Evolutionary conservation across 2,113 vertebrate species (phyloP).

Genomic region (Crotophaga sulcirostris): DNA sequence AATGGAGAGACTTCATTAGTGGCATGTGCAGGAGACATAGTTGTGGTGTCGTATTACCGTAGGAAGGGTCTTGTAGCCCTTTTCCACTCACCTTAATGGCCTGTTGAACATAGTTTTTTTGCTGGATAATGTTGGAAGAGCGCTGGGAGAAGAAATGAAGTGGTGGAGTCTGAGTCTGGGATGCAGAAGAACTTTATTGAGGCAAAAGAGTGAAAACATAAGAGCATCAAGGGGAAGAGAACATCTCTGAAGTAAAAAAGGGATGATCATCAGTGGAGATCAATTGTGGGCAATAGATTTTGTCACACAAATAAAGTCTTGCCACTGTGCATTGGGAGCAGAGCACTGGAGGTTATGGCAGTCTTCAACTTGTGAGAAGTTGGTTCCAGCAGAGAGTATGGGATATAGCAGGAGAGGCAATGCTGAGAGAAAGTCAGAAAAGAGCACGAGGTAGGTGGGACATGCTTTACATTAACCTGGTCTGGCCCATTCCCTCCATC

Average conservation of each 20-base stretch:
- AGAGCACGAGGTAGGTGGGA: background rate
- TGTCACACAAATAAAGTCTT: too few species aligned
- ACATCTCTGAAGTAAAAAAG: background rate
- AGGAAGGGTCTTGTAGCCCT: background rate
- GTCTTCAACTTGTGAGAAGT: too few species aligned
- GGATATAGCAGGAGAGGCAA: background rate
- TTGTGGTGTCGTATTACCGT: too few species aligned
- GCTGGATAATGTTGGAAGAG: background rate
- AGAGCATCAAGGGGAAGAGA: too few species aligned
- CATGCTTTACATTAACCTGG: too few species aligned
- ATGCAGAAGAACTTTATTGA: background rate
- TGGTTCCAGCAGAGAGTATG: background rate
- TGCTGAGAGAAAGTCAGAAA: background rate
- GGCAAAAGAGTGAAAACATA: background rate
- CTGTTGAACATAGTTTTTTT: background rate
- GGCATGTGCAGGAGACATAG: too few species aligned
- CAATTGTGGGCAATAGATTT: too few species aligned
- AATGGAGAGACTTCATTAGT: too few species aligned
- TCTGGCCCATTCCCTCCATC: too few species aligned
- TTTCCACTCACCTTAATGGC: background rate
- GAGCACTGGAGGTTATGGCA: background rate
- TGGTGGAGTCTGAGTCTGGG: background rate
- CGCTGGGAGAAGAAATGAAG: background rate
- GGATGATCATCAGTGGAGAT: background rate
- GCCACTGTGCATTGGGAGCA: accelerated